A percentile compares a stretch with the other conserved stretches of the same genome.
Conservation (phyloP, 35 echinoderm and acorn worm genomes). For the Lytechinus variegatus region DNA sequence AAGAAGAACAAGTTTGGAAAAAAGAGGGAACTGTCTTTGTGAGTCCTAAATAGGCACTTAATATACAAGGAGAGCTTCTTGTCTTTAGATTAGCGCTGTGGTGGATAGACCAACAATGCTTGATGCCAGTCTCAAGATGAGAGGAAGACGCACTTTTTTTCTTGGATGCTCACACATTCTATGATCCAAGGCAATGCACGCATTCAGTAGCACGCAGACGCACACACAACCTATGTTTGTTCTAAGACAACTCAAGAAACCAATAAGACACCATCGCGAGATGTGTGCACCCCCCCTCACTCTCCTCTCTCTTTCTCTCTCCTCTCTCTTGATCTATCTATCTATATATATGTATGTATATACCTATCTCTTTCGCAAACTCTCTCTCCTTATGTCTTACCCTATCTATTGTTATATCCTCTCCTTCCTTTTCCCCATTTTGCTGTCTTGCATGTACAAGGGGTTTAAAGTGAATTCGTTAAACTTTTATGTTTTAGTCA, state of each 20-base stretch:
- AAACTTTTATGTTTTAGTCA: too few relatives aligned
- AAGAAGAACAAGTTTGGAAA: neutral
- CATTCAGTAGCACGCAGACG: conserved; percentile 21
- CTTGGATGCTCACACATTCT: neutral
- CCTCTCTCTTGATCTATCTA: neutral
- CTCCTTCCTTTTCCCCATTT: neutral
- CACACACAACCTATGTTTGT: neutral
- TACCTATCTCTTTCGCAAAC: neutral
- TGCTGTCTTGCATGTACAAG: too few relatives aligned
- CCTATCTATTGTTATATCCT: neutral
- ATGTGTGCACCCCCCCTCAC: neutral
- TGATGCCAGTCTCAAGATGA: neutral
- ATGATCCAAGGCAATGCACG: neutral
- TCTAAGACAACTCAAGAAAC: conserved; percentile 37
- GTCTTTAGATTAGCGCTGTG: conserved; percentile 9
- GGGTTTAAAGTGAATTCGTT: too few relatives aligned
- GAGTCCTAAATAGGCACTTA: conserved; percentile 39
- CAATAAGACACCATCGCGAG: conserved; percentile 36
- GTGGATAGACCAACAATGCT: conserved; percentile 12
- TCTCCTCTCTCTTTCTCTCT: neutral
- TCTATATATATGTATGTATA: neutral
- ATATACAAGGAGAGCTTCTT: conserved; percentile 30
- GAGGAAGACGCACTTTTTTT: neutral
- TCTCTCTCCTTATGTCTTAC: neutral
- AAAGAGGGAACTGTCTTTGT: neutral